Evolutionary conservation across 2,888 invertebrate species (phyloP).

Genomic region (Leptinotarsa juncta): DNA sequence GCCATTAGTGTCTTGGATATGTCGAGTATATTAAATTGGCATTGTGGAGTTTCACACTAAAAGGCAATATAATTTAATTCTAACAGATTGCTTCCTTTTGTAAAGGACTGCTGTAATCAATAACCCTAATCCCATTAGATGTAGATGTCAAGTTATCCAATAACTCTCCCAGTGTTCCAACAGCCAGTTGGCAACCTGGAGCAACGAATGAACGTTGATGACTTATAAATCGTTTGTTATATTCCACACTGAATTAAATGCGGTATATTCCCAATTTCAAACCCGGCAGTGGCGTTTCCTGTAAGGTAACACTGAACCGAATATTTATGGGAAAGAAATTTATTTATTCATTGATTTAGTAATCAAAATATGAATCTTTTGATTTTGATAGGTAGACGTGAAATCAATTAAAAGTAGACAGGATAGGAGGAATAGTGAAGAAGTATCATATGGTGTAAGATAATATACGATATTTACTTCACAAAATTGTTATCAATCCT

Average conservation of each 20-base stretch:
- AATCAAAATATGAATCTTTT: background rate
- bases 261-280: constrained; percentile 30
- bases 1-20: constrained; percentile 41
- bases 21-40: constrained; percentile 45
- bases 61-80: constrained; percentile 52
- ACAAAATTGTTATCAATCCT: background rate
- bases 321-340: background rate
- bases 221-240: constrained; percentile 54
- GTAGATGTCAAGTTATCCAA: constrained; percentile 56
- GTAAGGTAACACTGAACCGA: background rate
- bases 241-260: constrained; percentile 43
- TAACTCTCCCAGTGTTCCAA: constrained; percentile 48
- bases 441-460: too few relatives aligned
- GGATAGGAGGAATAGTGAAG: too few relatives aligned
- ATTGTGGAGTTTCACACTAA: constrained; percentile 39
- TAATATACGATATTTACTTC: too few relatives aligned
- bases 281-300: constrained; percentile 27
- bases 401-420: too few relatives aligned
- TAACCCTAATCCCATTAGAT: constrained; percentile 58
- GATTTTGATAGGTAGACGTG: background rate
- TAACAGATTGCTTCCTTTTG: constrained; percentile 53
- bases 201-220: constrained; percentile 45
- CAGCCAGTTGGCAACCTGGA: constrained; percentile 48
- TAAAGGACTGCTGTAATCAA: constrained; percentile 53
- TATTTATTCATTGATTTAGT: background rate